A percentile compares a stretch with the other conserved stretches of the same genome.
Evolutionary conservation across 1,140 invertebrate species (phyloP).

Genomic region (Piezodorus guildinii): DNA sequence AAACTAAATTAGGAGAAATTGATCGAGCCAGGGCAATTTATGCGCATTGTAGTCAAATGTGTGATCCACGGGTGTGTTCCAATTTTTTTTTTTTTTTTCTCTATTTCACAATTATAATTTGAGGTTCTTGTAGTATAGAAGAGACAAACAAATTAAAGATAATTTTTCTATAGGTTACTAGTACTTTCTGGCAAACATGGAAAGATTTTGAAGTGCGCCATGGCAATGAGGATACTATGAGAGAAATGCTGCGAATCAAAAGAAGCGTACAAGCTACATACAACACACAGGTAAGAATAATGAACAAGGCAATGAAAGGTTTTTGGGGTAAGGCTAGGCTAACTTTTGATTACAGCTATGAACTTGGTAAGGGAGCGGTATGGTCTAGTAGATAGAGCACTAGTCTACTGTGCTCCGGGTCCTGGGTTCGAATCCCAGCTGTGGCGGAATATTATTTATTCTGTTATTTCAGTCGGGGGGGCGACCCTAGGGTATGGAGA

Average conservation of each 20-base stretch:
- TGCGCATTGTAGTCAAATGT: conserved; percentile 96
- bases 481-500: no score
- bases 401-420: no score
- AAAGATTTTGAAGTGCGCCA: conserved; percentile 98
- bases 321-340: no score
- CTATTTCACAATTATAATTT: no score
- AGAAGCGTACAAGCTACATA: conserved; percentile 93
- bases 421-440: no score
- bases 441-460: no score
- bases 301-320: no score
- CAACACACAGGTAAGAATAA: conserved; percentile 80
- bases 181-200: conserved; percentile 96
- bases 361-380: no score
- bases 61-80: conserved; percentile 73
- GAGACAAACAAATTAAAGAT: neutral
- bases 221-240: conserved; percentile 99
- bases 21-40: conserved; percentile 95
- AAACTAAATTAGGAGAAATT: conserved; percentile 95
- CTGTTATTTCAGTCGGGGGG: no score
- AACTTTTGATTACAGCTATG: no score
- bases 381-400: no score
- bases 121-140: neutral
- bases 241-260: conserved; percentile 97
- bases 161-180: conserved; percentile 52
- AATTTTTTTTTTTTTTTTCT: neutral